A percentile compares a stretch with the other conserved stretches of the same genome.
phyloP scores from a whole-genome alignment of 35 echinoderm and acorn worm genomes.

The Anneissia japonica region DNA sequence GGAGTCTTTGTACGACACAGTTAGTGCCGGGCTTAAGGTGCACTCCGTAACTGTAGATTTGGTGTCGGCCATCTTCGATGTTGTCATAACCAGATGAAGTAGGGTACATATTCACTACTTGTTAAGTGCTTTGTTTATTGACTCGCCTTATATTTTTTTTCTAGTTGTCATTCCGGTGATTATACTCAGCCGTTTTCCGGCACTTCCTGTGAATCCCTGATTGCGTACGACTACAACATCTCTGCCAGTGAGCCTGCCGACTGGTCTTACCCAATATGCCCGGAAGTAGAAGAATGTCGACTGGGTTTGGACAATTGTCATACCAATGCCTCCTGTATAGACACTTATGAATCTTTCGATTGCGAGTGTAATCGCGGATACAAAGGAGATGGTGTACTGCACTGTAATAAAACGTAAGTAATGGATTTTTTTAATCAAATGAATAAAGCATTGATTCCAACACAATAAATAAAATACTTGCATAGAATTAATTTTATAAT shows the following conservation, averaged over 20 bases:
- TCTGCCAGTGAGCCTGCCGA: constrained; percentile 16
- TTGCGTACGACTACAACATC: constrained; percentile 31
- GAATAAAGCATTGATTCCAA: too few species aligned
- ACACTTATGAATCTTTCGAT: constrained; percentile 44
- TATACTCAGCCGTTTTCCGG: constrained; percentile 27
- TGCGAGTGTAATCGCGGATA: constrained; percentile 78
- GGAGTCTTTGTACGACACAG: too few species aligned
- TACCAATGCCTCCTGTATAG: constrained; percentile 61
- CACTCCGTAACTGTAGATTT: too few species aligned
- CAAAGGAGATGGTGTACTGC: constrained; percentile 46
- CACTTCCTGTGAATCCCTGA: constrained; percentile 18
- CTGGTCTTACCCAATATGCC: constrained; percentile 74
- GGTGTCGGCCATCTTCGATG: too few species aligned
- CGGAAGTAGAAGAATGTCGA: constrained; percentile 62
- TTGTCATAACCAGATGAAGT: too few species aligned
- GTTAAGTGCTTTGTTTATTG: too few species aligned
- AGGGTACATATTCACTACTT: too few species aligned
- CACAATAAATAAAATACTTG: too few species aligned
- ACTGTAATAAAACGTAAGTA: constrained; percentile 79
- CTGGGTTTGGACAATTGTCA: constrained; percentile 58
- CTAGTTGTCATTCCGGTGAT: constrained; percentile 62
- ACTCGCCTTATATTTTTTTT: too few species aligned
- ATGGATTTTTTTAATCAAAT: too few species aligned
- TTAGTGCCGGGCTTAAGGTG: too few species aligned
- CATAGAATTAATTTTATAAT: too few species aligned